Evolutionary conservation across 1,140 invertebrate species (phyloP).

Genomic region (Chrysomallon squamiferum): DNA sequence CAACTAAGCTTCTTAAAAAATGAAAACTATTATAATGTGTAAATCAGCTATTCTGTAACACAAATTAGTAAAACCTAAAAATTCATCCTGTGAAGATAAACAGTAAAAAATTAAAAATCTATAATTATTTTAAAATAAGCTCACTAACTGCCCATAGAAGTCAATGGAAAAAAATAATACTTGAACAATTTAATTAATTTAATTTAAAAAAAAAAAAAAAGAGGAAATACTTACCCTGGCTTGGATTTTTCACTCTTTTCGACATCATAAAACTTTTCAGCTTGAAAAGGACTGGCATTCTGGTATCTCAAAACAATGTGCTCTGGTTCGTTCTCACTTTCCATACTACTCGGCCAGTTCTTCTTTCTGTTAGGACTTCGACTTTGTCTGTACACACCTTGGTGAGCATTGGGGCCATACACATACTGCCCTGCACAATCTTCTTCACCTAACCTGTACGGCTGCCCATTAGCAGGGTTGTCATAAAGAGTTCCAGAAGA

Average conservation of each 20-base stretch:
- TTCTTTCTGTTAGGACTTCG: neutral
- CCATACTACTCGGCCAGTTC: neutral
- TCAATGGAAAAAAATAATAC: no score
- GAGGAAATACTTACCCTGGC: constrained; percentile 19
- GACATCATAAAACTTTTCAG: constrained; percentile 12
- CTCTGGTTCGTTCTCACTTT: neutral
- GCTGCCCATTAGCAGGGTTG: neutral
- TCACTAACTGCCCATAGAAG: no score
- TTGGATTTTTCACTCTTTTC: neutral
- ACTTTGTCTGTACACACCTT: constrained; percentile 15
- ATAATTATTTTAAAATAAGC: no score
- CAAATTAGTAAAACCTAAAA: no score
- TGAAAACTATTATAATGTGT: no score
- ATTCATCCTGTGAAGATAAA: no score
- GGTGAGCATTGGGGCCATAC: constrained; percentile 1
- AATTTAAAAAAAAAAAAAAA: no score
- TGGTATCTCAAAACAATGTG: constrained; percentile 25
- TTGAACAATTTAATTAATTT: no score
- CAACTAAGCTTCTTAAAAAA: no score
- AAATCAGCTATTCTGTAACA: no score
- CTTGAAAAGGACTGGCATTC: constrained; percentile 39
- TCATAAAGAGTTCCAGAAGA: constrained; percentile 9
- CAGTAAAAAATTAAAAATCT: no score
- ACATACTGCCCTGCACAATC: constrained; percentile 2
- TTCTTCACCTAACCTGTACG: neutral